Evolutionary conservation across 2,888 invertebrate genomes (phyloP).

Genomic region (Stenodera caucasica): DNA sequence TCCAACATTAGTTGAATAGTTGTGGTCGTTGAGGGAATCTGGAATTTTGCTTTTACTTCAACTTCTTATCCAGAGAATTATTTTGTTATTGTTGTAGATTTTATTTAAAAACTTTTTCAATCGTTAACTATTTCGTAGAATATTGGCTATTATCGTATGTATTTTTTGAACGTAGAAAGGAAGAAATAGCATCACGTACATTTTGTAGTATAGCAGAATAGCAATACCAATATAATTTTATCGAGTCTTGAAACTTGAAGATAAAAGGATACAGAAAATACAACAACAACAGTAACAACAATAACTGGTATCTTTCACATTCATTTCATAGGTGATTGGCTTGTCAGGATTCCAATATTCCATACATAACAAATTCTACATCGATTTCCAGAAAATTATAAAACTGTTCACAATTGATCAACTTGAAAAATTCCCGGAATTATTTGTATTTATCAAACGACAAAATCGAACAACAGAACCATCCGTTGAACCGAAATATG

Average conservation of each 20-base stretch:
- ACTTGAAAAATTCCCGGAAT: too few species aligned
- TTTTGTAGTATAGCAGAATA: slow-evolving; percentile 25
- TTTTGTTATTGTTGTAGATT: too few species aligned
- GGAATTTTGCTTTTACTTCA: background rate
- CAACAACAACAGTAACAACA: slow-evolving; percentile 40
- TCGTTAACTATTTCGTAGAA: too few species aligned
- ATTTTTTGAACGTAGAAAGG: slow-evolving; percentile 10
- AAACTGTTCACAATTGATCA: too few species aligned
- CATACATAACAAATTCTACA: slow-evolving; percentile 28
- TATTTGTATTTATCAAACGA: too few species aligned
- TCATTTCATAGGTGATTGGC: slow-evolving; percentile 37
- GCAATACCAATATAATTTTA: slow-evolving; percentile 37
- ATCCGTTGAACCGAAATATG: too few species aligned
- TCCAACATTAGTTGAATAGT: background rate
- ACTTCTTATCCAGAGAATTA: too few species aligned
- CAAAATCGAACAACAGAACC: too few species aligned
- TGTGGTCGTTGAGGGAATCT: background rate
- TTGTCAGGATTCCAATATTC: slow-evolving; percentile 35
- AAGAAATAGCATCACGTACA: slow-evolving; percentile 30
- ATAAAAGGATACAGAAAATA: slow-evolving; percentile 34
- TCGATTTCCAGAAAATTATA: too few species aligned
- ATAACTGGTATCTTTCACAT: slow-evolving; percentile 25
- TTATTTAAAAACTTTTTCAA: too few species aligned
- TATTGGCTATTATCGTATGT: slow-evolving; percentile 1
- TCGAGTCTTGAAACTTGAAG: slow-evolving; percentile 35